Evolutionary conservation across 2,888 invertebrate species (phyloP), one percentile per base, ranked within the genome.

Genomic region (Branchipolynoe longqiensis): DNA sequence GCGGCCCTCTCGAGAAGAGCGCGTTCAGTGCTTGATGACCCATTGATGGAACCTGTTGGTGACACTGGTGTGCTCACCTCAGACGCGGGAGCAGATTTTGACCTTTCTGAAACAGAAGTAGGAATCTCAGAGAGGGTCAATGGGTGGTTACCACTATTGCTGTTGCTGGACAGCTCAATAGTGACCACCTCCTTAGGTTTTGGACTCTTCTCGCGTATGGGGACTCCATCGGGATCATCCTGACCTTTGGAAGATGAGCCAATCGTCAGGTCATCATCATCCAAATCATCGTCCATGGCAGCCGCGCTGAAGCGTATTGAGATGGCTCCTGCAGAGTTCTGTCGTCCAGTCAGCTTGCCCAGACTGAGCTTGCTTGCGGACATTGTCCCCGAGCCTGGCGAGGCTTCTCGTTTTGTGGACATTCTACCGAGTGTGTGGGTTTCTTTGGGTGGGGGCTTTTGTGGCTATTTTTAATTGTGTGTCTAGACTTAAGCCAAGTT

Each of bases 291-390:
- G 31, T 84, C 58, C 74, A 59, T 36, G 28, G 74, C 38, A 22
- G 84, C 73, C 0, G 84, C 84, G 38, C 41, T 74, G 78, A 84
- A 84, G 1, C 78, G 54, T 38, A 84, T 84, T 31, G 84, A 48
- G 54, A 84, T 74, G 58, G 84, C 74, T 22, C 84, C 84, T 8
- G 74, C 28, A 25, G 84, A 31, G 36, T 54, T 56, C 28, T 84
- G 84, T 12, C 62, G 48, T 0, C 84, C 59, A 25, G 31, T 54
- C 54, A 82, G 25, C 58, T 56, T 82, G 36, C 59, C 59, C n/a
- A 82, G 58, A 56, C 56, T 38, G n/a, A 82, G 38, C 58, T 82
- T 82, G n/a, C 58, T 56, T 33, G 12, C 36, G 25, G 82, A 38
- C 48, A 59, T 56, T 8, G 62, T 12, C 14, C 25, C 62, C 0